Base-by-base conservation (phyloP, 2,888 invertebrate species). In the Diloba caeruleocephala region DNA sequence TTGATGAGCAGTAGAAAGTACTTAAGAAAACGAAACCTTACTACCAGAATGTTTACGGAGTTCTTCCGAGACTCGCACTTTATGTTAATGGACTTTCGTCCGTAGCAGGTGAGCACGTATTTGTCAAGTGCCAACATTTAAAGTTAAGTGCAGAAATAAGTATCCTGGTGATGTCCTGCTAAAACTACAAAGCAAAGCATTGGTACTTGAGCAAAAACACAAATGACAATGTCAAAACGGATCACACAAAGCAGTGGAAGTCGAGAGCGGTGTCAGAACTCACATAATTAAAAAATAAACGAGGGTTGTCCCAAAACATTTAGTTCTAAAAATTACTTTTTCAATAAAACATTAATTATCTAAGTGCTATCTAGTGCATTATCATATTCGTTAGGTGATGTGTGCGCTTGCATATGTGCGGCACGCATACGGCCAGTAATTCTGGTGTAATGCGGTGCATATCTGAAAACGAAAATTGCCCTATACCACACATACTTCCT, bases 271-370 rank as follows among this genome's bases (percentile, higher is more conserved):
- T 90, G 88, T 87, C 89, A 86, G 87, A 85, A 82, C 85, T 89
- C 87, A 80, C 70, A 78, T 78, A 79, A 83, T 75, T 81, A 83
- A 85, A 83, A 84, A 74, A 87, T 86, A 92, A 92, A 93, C 93
- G 90, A 93, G 93, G 93, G 93, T 93, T 93, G 93, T 91, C 93
- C 93, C 93, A 93, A 91, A 93, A 93, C 90, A 92, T 91, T 91
- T 81, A 85, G 87, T 81, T 88, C 82, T 87, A 87, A 85, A 83
- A 80, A 81, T 87, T 85, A 83, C 79, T 83, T 81, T 76, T 87
- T 82, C 85, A 84, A 85, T 72, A 89, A 87, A 86, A 81, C 79
- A 82, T 87, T 82, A 83, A 87, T 86, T 82, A 90, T 90, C 89
- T 93, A 93, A 88, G 93, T 93, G 92, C 91, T 92, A 93, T 92